Conservation (phyloP, 2,888 invertebrate species). For the Idaea dimidiata region DNA sequence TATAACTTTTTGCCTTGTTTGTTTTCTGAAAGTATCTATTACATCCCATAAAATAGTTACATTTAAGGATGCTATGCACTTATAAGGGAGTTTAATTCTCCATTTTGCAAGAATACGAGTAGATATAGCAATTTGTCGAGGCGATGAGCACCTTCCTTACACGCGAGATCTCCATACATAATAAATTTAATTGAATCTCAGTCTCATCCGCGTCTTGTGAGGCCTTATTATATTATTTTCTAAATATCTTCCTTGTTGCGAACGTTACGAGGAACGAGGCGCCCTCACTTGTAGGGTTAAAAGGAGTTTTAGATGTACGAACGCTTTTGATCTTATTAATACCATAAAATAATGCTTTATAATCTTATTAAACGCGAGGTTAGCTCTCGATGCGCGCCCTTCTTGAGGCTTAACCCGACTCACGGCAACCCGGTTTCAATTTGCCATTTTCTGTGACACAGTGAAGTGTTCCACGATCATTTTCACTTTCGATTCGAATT, state of each 20-base stretch:
- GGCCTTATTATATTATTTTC: constrained; percentile 70
- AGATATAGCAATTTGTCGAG: constrained; percentile 65
- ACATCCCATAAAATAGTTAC: no score
- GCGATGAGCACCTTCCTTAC: constrained; percentile 70
- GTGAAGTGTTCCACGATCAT: constrained; percentile 32
- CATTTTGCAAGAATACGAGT: constrained; percentile 35
- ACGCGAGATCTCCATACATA: constrained; percentile 78
- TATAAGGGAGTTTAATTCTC: constrained; percentile 45
- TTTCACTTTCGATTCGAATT: constrained; percentile 26
- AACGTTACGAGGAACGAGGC: constrained; percentile 58
- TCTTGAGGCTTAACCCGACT: constrained; percentile 48
- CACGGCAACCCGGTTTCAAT: constrained; percentile 59
- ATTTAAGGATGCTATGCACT: constrained; percentile 18
- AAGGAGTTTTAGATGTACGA: constrained; percentile 82
- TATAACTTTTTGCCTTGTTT: no score
- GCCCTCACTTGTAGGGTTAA: constrained; percentile 79
- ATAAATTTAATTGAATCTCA: constrained; percentile 79
- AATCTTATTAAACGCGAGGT: constrained; percentile 88
- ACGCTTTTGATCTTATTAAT: constrained; percentile 89
- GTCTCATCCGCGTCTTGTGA: constrained; percentile 70
- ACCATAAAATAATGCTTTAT: constrained; percentile 88
- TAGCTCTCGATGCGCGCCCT: constrained; percentile 79
- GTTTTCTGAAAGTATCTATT: no score
- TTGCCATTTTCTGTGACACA: constrained; percentile 51
- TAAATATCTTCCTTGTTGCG: constrained; percentile 69